These are phyloP conservation scores for Drosophila obscura DNA, from an alignment of 1,140 invertebrate genomes.

Conservation along the genomic window DNA sequence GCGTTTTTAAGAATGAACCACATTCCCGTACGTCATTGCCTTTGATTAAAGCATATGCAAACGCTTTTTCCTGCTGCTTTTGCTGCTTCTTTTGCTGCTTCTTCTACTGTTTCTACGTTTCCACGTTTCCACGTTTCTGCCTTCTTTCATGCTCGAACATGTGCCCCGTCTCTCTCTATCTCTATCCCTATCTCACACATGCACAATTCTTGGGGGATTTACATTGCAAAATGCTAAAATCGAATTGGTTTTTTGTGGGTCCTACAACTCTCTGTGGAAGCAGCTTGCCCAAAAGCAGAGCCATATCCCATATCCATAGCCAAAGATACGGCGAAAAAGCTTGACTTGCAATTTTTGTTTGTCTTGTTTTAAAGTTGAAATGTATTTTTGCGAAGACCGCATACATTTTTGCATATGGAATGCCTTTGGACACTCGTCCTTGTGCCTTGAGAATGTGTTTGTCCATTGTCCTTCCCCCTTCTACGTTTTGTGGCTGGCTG, in stretches of 20 bases:
- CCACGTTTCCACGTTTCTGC: slow-evolving; percentile 14
- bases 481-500: neutral
- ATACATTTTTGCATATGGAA: slow-evolving; percentile 54
- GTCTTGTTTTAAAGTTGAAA: slow-evolving; percentile 55
- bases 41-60: slow-evolving; percentile 76
- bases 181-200: slow-evolving; percentile 17
- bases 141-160: slow-evolving; percentile 19
- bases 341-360: slow-evolving; percentile 46
- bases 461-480: neutral
- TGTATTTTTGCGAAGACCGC: slow-evolving; percentile 47
- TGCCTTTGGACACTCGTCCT: slow-evolving; percentile 36
- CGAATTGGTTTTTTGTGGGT: slow-evolving; percentile 55
- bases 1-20: slow-evolving; percentile 73
- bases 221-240: slow-evolving; percentile 50
- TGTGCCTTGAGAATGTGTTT: slow-evolving; percentile 20
- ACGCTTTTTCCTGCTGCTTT: slow-evolving; percentile 22
- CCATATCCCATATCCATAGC: no score
- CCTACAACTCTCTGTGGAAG: no score
- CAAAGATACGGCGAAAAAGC: neutral
- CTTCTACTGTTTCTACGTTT: slow-evolving; percentile 33
- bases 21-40: slow-evolving; percentile 72
- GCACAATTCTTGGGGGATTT: slow-evolving; percentile 38
- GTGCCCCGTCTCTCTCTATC: slow-evolving; percentile 14
- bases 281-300: slow-evolving; percentile 34
- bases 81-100: slow-evolving; percentile 24